Conservation (phyloP, 2,113 vertebrate genomes). For the Tricholaema leucomelas region DNA sequence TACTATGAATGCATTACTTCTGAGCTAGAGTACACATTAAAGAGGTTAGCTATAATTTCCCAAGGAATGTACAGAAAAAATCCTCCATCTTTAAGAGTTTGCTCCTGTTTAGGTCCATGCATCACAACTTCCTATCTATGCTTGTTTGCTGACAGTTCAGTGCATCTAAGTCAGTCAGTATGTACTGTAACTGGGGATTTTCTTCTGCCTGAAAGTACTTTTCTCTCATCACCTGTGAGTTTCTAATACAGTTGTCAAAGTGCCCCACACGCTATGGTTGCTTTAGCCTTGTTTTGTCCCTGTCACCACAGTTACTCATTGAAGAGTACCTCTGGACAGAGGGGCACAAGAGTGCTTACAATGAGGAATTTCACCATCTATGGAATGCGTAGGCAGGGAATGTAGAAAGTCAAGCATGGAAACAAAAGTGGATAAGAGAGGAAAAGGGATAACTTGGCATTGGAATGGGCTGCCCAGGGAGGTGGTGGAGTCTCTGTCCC, state of each 20-base stretch:
- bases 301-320: background rate
- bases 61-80: background rate
- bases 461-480: too few species aligned
- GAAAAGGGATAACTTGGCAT: background rate
- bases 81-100: background rate
- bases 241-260: background rate
- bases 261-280: background rate
- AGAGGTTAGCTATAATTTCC: background rate
- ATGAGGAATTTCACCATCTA: background rate
- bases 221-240: background rate
- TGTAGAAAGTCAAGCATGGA: background rate
- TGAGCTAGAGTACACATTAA: background rate
- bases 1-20: background rate
- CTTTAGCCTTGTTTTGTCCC: background rate
- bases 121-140: background rate
- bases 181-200: background rate
- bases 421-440: background rate
- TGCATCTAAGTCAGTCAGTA: background rate
- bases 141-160: background rate
- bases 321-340: background rate
- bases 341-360: background rate
- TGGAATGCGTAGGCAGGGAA: background rate
- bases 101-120: background rate
- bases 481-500: too few species aligned
- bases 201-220: background rate